Evolutionary conservation across 2,797 vertebrate species (phyloP), one percentile per base, ranked within the genome.

Genomic region (Meriones psammophilus): DNA sequence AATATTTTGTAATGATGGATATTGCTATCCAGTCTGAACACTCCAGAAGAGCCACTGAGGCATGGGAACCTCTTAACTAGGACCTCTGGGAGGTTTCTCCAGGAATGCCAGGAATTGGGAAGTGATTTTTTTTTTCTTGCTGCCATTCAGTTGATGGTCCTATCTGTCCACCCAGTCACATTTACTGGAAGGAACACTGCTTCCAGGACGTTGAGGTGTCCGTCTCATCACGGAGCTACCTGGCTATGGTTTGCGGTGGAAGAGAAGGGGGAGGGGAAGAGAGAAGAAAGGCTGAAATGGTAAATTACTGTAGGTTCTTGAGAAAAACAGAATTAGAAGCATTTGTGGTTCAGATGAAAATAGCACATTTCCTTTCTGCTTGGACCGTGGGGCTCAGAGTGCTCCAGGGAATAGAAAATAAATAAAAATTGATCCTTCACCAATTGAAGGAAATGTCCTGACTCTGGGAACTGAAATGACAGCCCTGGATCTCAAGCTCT

Each of bases 261-360:
- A 93, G 89, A 79, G 50, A 83, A 80, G 36, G 84, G 30, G 39
- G 85, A 79, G n/a, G 15, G 66, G 54, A 50, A 1, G 77, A 97
- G 71, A 58, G 71, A 30, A 2, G 95, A 88, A 81, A 50, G 88
- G 64, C 94, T 77, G 58, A 97, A 96, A 92, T 91, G 87, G 92
- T 94, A 93, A 96, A 96, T 95, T 92, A 79, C 86, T 94, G 88
- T 92, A 97, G 92, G 42, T 90, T 96, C 96, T 97, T 39, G 91
- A 91, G 97, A 95, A 97, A 97, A 97, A 96, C 78, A 95, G 90
- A 92, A 97, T 90, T 93, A 0, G 3, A 84, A 88, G 56, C 97
- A 94, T 96, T 98, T 97, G 97, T 96, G 97, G 97, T 97, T 97
- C 93, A 2, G 95, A 96, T 96, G 96, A 98, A 98, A 98, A 98